Conservation (phyloP, 2,888 invertebrate species). For the Rosalia funebris region DNA sequence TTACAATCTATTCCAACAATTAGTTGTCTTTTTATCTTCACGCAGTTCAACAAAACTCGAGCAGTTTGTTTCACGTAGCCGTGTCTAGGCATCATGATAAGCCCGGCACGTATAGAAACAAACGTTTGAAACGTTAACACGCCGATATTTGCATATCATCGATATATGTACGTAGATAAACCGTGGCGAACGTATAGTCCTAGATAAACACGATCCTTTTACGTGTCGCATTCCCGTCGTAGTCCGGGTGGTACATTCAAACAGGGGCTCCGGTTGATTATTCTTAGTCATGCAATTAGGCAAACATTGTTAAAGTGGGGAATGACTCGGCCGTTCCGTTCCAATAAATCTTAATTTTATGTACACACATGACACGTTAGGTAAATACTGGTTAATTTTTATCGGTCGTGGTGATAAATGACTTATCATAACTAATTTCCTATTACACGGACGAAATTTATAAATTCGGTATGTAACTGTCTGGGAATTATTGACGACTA, state of each 20-base stretch:
- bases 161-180: conserved; percentile 12
- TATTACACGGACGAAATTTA: too few relatives aligned
- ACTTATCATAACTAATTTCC: neutral
- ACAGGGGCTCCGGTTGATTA: neutral
- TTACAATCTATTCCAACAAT: too few relatives aligned
- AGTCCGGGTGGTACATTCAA: neutral
- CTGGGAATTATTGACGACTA: too few relatives aligned
- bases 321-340: conserved; percentile 6
- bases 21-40: too few relatives aligned
- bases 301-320: conserved; percentile 7
- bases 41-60: too few relatives aligned
- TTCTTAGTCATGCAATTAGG: conserved; percentile 13
- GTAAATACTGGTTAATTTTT: conserved; percentile 3
- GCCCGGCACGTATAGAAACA: conserved; percentile 19
- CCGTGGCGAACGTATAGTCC: conserved; percentile 19
- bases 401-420: neutral
- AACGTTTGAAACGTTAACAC: conserved; percentile 21
- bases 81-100: conserved; percentile 20
- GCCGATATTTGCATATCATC: conserved; percentile 21
- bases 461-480: too few relatives aligned
- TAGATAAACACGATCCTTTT: conserved; percentile 25
- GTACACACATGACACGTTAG: neutral
- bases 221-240: neutral
- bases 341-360: conserved; percentile 11
- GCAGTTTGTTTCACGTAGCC: too few relatives aligned